These are phyloP conservation scores for Clavelina lepadiformis DNA, from an alignment of 23 tunicate species.

Conservation along the genomic window DNA sequence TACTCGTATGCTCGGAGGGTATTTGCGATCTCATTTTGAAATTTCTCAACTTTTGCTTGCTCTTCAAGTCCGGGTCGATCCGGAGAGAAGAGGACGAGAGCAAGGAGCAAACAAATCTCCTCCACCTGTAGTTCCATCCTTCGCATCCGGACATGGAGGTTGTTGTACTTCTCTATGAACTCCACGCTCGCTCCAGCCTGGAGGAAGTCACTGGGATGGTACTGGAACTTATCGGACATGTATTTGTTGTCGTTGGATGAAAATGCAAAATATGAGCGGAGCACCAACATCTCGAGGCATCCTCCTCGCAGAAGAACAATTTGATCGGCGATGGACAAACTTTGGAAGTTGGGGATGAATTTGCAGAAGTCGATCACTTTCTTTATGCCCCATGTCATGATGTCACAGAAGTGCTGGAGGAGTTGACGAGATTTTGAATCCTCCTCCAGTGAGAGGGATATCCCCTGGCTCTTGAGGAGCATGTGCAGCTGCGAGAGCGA, in stretches of 20 bases:
- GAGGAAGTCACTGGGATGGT: slow-evolving; percentile 69
- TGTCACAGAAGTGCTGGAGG: slow-evolving; percentile 90
- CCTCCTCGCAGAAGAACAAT: slow-evolving; percentile 82
- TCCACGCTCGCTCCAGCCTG: slow-evolving; percentile 84
- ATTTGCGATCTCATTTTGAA: slow-evolving; percentile 66
- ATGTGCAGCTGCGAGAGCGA: slow-evolving; percentile 41
- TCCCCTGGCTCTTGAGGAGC: slow-evolving; percentile 46
- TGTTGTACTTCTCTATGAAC: slow-evolving; percentile 76
- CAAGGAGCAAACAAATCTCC: slow-evolving; percentile 85
- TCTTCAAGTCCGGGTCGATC: slow-evolving; percentile 88
- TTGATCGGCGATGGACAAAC: slow-evolving; percentile 67
- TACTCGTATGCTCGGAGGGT: slow-evolving; percentile 83
- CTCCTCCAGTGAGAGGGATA: slow-evolving; percentile 21
- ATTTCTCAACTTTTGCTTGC: slow-evolving; percentile 64
- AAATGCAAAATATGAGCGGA: slow-evolving; percentile 91
- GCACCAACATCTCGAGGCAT: slow-evolving; percentile 86
- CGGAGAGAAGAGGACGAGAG: slow-evolving; percentile 88
- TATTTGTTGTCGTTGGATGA: slow-evolving; percentile 76
- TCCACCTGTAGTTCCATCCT: slow-evolving; percentile 80
- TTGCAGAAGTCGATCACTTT: slow-evolving; percentile 94
- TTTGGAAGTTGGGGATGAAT: slow-evolving; percentile 72
- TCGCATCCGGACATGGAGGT: slow-evolving; percentile 70
- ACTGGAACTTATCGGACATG: slow-evolving; percentile 87
- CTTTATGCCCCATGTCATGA: slow-evolving; percentile 94
- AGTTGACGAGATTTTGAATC: slow-evolving; percentile 44